These are phyloP conservation scores for Crematogaster levior DNA, from an alignment of 2,888 invertebrate genomes.

Conservation along the genomic window DNA sequence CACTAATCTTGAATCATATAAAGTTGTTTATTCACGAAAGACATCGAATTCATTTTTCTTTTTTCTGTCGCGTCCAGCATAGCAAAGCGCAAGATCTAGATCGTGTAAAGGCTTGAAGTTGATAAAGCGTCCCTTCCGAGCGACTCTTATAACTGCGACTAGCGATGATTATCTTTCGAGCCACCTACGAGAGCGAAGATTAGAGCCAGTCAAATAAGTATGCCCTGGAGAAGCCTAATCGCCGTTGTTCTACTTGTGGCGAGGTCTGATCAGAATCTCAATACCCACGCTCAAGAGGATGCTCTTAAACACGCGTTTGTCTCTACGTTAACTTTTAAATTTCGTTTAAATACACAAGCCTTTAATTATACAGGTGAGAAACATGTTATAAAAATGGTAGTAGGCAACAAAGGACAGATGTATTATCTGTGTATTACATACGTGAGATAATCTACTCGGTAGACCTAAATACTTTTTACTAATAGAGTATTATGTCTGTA, in stretches of 20 bases:
- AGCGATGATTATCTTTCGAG: slow-evolving; percentile 63
- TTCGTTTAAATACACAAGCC: background rate
- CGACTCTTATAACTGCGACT: slow-evolving; percentile 8
- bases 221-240: slow-evolving; percentile 68
- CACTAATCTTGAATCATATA: slow-evolving; percentile 18
- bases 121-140: slow-evolving; percentile 49
- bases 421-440: background rate
- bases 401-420: background rate
- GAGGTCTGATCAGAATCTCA: slow-evolving; percentile 70
- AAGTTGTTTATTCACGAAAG: background rate
- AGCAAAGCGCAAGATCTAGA: slow-evolving; percentile 51
- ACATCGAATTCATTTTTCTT: background rate
- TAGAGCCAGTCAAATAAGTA: slow-evolving; percentile 36
- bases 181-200: slow-evolving; percentile 59
- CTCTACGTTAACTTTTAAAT: slow-evolving; percentile 5
- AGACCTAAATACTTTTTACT: background rate
- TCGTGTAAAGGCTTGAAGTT: slow-evolving; percentile 63
- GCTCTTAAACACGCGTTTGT: slow-evolving; percentile 20
- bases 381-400: background rate
- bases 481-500: background rate
- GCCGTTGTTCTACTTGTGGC: slow-evolving; percentile 71
- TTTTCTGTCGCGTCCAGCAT: slow-evolving; percentile 1
- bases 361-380: background rate
- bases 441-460: background rate
- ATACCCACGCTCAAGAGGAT: slow-evolving; percentile 64